phyloP scores from a whole-genome alignment of 2,113 vertebrate species.

The Charina bottae region DNA sequence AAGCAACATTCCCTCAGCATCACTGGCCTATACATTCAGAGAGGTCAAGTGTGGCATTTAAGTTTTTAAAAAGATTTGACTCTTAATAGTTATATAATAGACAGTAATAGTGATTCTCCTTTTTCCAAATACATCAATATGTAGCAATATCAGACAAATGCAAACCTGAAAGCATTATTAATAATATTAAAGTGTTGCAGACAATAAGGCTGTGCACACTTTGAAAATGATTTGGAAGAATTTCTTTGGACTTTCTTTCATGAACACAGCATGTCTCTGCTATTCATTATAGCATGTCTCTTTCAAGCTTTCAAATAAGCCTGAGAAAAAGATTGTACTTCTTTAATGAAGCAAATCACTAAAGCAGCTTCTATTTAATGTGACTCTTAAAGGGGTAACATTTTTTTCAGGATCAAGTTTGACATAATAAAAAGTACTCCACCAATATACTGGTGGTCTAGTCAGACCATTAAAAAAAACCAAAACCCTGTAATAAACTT shows the following conservation, averaged over 20 bases:
- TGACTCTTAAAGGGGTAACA: background rate
- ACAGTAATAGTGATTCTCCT: background rate
- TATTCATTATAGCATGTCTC: background rate
- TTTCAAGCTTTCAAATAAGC: background rate
- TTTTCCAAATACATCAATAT: background rate
- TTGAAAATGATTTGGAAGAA: background rate
- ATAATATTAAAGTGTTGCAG: background rate
- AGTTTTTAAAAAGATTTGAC: background rate
- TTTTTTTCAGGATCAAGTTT: background rate
- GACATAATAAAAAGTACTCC: background rate
- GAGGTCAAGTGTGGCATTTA: background rate
- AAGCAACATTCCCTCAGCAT: background rate
- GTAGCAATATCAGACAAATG: background rate
- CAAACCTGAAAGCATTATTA: background rate
- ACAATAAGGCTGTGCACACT: background rate
- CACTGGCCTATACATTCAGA: background rate
- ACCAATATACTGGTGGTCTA: constrained; percentile 2
- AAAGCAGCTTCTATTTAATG: background rate
- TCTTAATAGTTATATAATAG: background rate
- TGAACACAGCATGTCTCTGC: background rate
- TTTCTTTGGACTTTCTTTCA: background rate
- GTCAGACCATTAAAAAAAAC: background rate
- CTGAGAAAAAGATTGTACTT: background rate
- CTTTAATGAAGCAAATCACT: background rate
- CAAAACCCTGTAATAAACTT: background rate